These are phyloP conservation scores for Patella depressa DNA, from an alignment of 2,888 invertebrate species.

Conservation along the genomic window DNA sequence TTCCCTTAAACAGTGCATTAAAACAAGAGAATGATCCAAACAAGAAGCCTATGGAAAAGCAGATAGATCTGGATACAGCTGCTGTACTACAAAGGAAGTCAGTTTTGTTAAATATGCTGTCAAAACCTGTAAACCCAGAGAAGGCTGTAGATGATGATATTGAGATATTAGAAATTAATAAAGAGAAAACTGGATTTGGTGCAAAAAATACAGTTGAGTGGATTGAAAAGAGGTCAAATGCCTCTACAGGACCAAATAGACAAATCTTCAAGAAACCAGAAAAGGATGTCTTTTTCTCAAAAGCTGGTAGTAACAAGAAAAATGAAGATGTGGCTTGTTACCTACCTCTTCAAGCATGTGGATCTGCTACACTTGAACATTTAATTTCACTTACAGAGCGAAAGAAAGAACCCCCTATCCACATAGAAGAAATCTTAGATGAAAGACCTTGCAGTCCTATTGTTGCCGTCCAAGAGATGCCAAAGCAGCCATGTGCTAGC, in stretches of 20 bases:
- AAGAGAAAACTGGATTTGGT: not conserved
- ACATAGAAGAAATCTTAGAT: not conserved
- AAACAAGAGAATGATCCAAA: too few species aligned
- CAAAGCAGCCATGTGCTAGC: not conserved
- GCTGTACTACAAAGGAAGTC: not conserved
- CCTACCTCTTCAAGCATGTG: not conserved
- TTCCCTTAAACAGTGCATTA: too few species aligned
- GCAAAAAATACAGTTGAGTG: not conserved
- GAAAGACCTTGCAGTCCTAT: not conserved
- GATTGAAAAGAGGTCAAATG: not conserved
- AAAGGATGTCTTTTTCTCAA: not conserved
- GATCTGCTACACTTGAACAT: not conserved
- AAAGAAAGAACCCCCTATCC: not conserved
- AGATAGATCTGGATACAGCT: not conserved
- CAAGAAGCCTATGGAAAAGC: not conserved
- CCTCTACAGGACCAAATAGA: not conserved
- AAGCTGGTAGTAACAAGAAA: not conserved
- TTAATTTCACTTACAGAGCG: not conserved
- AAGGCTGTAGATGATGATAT: constrained; percentile 1
- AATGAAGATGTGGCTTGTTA: not conserved
- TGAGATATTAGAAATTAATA: not conserved
- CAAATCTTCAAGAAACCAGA: not conserved
- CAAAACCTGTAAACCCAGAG: not conserved
- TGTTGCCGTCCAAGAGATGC: not conserved
- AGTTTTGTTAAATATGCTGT: not conserved